Evolutionary conservation across 2,888 invertebrate species (phyloP), one percentile per base, ranked within the genome.

Genomic region (Epistrophella euchroma): DNA sequence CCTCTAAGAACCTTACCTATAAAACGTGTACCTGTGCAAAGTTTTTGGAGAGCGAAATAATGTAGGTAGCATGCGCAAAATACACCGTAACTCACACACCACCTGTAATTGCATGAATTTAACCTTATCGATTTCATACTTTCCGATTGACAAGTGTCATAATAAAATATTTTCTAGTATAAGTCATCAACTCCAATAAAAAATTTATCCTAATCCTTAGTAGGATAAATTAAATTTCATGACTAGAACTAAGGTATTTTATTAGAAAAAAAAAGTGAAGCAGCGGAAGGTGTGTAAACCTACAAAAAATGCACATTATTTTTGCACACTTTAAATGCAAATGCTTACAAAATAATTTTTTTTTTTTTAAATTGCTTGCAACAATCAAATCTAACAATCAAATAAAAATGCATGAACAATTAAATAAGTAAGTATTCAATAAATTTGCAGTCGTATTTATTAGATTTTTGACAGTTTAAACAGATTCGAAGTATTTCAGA

Each of bases 191-290:
- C 10, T 47, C 22, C 43, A 37, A 60, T 28, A 55, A 43, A 76
- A 88, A 79, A 91, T 91, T 91, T 91, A 91, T 91, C 92, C 91
- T 91, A 88, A 89, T 91, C 92, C 91, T 91, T 91, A 91, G 91
- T 89, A 89, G 91, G 92, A 91, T 90, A 90, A 92, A 91, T 92
- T 87, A 87, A 91, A 89, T 92, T 89, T 91, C 91, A 75, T 60
- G 76, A 58, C 85, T 73, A 13, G 6, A 52, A 56, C 81, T 77
- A 37, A 73, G 55, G 56, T 77, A 81, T 85, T 85, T 85, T 85
- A 85, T 80, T 79, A 40, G n/a, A 15, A 32, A 71, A 62, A 28
- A 43, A 10, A 19, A 45, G n/a, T 40, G 52, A 5, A 28, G 32
- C 37, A 40, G 66, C 73, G 66, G 74, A 79, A 72, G 64, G 84